These are phyloP conservation scores for Bombus turneri DNA, from an alignment of 1,140 invertebrate species.

Conservation along the genomic window DNA sequence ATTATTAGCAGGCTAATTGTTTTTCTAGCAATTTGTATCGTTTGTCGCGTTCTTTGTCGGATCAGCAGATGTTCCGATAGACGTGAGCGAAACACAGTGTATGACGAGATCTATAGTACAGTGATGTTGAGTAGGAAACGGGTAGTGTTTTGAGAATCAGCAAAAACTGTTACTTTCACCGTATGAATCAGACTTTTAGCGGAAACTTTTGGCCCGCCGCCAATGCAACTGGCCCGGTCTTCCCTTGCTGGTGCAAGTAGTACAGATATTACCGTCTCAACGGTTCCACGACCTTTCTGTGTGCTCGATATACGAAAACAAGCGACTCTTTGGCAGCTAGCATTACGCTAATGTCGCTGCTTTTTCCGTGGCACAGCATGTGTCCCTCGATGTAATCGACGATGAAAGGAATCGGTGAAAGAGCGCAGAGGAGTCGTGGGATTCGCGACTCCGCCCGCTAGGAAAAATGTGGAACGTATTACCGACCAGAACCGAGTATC, in stretches of 20 bases:
- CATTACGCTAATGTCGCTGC: constrained; percentile 5
- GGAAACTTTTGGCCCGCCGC: constrained; percentile 38
- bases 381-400: neutral
- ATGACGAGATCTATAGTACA: no score
- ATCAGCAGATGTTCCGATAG: no score
- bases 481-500: no score
- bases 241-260: constrained; percentile 17
- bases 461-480: neutral
- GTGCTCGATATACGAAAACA: constrained; percentile 12
- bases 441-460: neutral
- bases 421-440: neutral
- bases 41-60: no score
- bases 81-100: no score
- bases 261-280: constrained; percentile 32
- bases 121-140: no score
- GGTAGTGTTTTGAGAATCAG: constrained; percentile 6
- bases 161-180: constrained; percentile 49
- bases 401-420: neutral
- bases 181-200: constrained; percentile 40
- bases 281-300: neutral
- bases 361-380: neutral
- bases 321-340: neutral
- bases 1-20: neutral
- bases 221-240: constrained; percentile 27
- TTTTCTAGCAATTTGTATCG: no score